These are phyloP conservation scores for Lepisosteus osseus DNA, from an alignment of 2,113 vertebrate species.

Conservation along the genomic window DNA sequence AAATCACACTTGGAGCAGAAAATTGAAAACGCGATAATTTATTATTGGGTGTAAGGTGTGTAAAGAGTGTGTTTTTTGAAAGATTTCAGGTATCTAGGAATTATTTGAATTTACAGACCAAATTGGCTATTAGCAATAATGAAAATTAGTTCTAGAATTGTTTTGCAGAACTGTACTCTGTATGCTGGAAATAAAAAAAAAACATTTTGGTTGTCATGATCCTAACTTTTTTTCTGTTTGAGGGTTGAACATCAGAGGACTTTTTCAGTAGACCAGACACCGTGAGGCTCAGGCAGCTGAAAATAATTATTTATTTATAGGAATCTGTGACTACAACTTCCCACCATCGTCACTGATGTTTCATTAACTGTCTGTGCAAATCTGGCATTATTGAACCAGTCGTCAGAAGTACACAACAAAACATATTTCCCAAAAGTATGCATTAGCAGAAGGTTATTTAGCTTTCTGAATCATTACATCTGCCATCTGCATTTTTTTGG, in stretches of 20 bases:
- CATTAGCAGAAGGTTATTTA: background rate
- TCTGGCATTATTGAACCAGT: background rate
- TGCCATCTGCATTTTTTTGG: background rate
- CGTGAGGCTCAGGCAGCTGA: constrained; percentile 80
- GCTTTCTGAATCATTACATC: background rate
- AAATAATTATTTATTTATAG: constrained; percentile 91
- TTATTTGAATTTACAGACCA: no score
- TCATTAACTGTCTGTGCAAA: constrained; percentile 14
- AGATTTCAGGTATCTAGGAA: no score
- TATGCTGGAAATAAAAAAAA: no score
- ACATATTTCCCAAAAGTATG: constrained; percentile 1
- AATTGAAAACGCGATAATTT: no score
- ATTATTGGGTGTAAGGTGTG: no score
- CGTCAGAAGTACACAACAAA: background rate
- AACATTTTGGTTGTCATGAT: no score
- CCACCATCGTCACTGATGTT: constrained; percentile 59
- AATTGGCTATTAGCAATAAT: no score
- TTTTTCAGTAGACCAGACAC: constrained; percentile 54
- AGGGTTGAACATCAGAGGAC: constrained; percentile 2
- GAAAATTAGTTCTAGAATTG: no score
- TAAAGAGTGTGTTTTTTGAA: no score
- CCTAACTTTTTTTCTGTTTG: no score
- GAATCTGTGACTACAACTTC: constrained; percentile 81
- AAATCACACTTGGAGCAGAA: no score
- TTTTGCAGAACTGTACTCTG: no score